Evolutionary conservation across 2,797 vertebrate genomes (phyloP).

Genomic region (Sebastes flavidus): DNA sequence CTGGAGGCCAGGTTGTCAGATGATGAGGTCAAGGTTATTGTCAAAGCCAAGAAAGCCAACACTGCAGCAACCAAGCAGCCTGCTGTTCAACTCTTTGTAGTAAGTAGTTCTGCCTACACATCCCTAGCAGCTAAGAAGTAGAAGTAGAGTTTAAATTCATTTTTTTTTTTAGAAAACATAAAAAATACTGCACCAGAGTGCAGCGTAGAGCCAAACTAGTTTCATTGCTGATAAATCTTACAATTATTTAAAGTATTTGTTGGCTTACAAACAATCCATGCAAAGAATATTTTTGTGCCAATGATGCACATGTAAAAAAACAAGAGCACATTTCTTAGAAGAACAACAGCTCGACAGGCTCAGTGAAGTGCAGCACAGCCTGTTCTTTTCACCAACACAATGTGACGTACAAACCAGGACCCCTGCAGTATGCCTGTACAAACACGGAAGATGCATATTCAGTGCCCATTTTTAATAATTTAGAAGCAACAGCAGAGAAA

Average conservation of each 20-base stretch:
- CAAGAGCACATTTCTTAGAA: not conserved
- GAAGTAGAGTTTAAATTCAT: not conserved
- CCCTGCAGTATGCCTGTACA: slow-evolving; percentile 22
- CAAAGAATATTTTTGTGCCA: not conserved
- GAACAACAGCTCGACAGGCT: not conserved
- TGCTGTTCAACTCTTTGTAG: slow-evolving; percentile 94
- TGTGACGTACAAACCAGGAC: slow-evolving; percentile 30
- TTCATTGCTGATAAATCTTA: not conserved
- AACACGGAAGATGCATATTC: slow-evolving; percentile 1
- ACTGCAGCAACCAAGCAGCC: slow-evolving; percentile 84
- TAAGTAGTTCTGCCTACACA: slow-evolving; percentile 70
- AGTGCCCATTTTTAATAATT: slow-evolving; percentile 1
- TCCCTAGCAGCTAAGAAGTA: not conserved
- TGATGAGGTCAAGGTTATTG: slow-evolving; percentile 91
- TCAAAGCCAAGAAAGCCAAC: slow-evolving; percentile 91
- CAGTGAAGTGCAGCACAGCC: slow-evolving; percentile 20
- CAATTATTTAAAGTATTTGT: not conserved
- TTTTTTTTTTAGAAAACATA: not conserved
- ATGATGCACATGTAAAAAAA: not conserved
- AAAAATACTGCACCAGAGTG: not conserved
- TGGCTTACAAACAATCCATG: not conserved
- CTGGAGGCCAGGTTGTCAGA: slow-evolving; percentile 92
- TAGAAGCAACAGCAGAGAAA: slow-evolving; percentile 1
- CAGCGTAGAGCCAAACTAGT: not conserved
- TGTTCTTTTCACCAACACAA: slow-evolving; percentile 16